phyloP scores from a whole-genome alignment of 2,888 invertebrate genomes.

The Exephanes ischioxanthus region DNA sequence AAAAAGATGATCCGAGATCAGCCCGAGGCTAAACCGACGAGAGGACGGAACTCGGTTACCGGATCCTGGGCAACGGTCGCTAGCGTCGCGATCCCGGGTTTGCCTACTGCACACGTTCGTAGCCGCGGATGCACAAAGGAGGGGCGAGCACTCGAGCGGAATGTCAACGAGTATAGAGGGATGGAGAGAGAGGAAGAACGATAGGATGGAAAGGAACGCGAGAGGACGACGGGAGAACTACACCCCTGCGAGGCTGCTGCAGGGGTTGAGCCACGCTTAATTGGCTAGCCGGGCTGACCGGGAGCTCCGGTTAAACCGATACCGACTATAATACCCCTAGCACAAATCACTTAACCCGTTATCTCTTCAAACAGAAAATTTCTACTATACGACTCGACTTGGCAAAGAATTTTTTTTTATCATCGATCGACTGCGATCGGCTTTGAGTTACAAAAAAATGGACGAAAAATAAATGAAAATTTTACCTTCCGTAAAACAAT shows the following conservation, averaged over 20 bases:
- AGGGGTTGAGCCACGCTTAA: constrained; percentile 44
- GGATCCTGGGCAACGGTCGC: constrained; percentile 65
- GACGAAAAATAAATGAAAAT: too few species aligned
- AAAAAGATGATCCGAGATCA: constrained; percentile 74
- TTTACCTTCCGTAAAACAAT: too few species aligned
- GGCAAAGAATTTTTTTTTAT: too few species aligned
- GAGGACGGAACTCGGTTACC: constrained; percentile 70
- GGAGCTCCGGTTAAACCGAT: constrained; percentile 20
- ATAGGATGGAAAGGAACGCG: constrained; percentile 30
- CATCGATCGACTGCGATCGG: too few species aligned
- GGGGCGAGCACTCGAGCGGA: constrained; percentile 44
- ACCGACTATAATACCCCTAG: constrained; percentile 4
- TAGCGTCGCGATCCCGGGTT: constrained; percentile 68
- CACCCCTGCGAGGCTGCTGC: constrained; percentile 1
- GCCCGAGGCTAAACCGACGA: constrained; percentile 58
- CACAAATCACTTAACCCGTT: background rate
- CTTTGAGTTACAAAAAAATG: too few species aligned
- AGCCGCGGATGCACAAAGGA: constrained; percentile 24
- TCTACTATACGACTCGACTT: background rate
- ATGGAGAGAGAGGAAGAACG: constrained; percentile 39
- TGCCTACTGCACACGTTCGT: constrained; percentile 68
- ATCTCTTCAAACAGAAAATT: background rate
- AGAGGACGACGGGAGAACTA: constrained; percentile 27
- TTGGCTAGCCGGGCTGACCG: constrained; percentile 54
- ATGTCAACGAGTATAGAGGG: constrained; percentile 55